Percentiles rank a stretch among this genome's conserved stretches.
These are phyloP conservation scores for Amphiura filiformis DNA, from an alignment of 35 echinoderm and acorn worm species.

Conservation along the genomic window DNA sequence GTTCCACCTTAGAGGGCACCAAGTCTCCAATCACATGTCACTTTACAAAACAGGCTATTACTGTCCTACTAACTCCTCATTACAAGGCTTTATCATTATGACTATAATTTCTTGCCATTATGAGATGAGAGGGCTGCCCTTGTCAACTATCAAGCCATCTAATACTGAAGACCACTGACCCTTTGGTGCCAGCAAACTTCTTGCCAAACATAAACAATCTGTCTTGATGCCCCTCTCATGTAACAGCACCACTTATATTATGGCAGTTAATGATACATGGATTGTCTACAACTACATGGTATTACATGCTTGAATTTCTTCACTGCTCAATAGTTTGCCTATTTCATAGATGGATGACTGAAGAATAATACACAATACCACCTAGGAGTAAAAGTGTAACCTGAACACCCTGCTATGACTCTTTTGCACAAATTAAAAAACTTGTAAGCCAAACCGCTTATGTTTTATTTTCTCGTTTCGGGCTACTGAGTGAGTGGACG, in stretches of 20 bases:
- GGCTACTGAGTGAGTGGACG: neutral
- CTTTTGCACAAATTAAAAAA: constrained; percentile 7
- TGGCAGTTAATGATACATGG: neutral
- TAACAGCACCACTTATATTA: neutral
- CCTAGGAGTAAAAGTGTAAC: neutral
- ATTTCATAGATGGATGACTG: too few species aligned
- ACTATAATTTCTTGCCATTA: too few species aligned
- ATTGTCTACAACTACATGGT: neutral
- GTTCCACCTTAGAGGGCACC: neutral
- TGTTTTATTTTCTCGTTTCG: neutral
- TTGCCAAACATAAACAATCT: neutral
- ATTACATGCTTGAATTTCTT: too few species aligned
- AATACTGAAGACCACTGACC: constrained; percentile 3
- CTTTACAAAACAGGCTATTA: neutral
- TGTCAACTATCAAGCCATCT: neutral
- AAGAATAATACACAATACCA: neutral
- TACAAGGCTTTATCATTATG: too few species aligned
- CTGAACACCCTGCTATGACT: neutral
- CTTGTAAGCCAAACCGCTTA: neutral
- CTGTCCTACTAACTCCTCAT: too few species aligned
- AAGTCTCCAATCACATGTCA: neutral
- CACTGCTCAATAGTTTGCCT: too few species aligned
- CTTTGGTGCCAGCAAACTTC: constrained; percentile 1
- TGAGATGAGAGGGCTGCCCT: neutral
- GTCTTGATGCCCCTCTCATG: neutral